These are phyloP conservation scores for Apis mellifera DNA, from an alignment of 1,140 invertebrate species.

Conservation along the genomic window Amel_HAv3.1 CM009942.2:571001-571500, in stretches of 20 bases:
- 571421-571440: slow-evolving; percentile 76
- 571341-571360: slow-evolving; percentile 66
- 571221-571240: background rate
- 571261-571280: background rate
- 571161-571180: no score
- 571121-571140: no score
- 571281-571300: slow-evolving; percentile 40
- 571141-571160: background rate
- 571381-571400: slow-evolving; percentile 60
- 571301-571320: slow-evolving; percentile 62
- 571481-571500: slow-evolving; percentile 79
- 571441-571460: slow-evolving; percentile 78
- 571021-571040: slow-evolving; percentile 8
- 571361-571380: slow-evolving; percentile 51
- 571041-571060: background rate
- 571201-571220: no score
- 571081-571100: background rate
- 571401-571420: slow-evolving; percentile 53
- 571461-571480: slow-evolving; percentile 81
- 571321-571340: slow-evolving; percentile 57
- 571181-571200: no score
- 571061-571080: background rate
- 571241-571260: background rate
- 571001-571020: background rate
- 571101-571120: background rate